Base-by-base conservation (phyloP, 2,113 vertebrate species). In the Plestiodon gilberti region DNA sequence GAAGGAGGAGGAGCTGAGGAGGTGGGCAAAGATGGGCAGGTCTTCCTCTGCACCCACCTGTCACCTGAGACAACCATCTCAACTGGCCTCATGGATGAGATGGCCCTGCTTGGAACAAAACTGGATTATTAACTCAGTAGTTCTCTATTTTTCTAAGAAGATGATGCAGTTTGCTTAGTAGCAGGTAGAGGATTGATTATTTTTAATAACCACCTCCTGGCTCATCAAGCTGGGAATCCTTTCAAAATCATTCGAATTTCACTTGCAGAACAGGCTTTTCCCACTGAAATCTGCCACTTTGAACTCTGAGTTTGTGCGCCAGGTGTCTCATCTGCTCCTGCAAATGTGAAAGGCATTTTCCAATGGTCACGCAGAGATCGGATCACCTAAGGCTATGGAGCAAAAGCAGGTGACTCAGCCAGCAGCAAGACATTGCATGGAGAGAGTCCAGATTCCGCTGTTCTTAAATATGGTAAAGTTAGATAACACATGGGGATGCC, bases 371-470 rank as follows among this genome's bases (percentile, higher is more conserved):
- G n/a, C 61, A 28, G 61, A 77, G 62, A 84, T 84, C 74, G 55
- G 43, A 84, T 35, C 14, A 65, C 74, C 83, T 67, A 48, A 67
- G 67, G 74, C 61, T 55, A 52, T 28, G 40, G 70, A 61, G 22
- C 5, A 62, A 23, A 22, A 23, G n/a, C n/a, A 67, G 83, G n/a
- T 84, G 73, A 84, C n/a, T 65, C 73, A 76, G 61, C 83, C 52
- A 73, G 81, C 73, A 28, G 22, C 13, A 8, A 84, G 62, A 75
- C 30, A 23, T 35, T 28, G 61, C 22, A 55, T 64, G 71, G 82
- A 84, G 38, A 84, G 59, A 62, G 64, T 83, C 71, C 71, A 83
- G 71, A 75, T 64, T 84, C 71, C 75, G 82, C 61, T 43, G 23
- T 30, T 38, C 57, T 75, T 73, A 75, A 84, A 64, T 64, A 75